Evolutionary conservation across 2,888 invertebrate species (phyloP).

Genomic region (Andrena haemorrhoa): DNA sequence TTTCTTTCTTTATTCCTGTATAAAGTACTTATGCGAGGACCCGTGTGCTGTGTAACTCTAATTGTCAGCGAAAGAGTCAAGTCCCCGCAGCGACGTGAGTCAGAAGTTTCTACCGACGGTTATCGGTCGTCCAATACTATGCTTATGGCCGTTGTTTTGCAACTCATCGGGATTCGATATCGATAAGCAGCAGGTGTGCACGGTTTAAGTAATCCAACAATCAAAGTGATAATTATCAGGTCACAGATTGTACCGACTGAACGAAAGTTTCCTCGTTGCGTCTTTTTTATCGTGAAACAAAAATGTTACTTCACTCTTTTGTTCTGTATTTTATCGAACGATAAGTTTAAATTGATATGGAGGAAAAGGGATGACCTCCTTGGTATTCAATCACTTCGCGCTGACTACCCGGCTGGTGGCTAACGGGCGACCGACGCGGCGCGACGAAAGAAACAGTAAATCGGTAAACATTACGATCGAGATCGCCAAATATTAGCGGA

Average conservation of each 20-base stretch:
- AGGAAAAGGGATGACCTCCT: neutral
- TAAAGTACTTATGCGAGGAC: too few relatives aligned
- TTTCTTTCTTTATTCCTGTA: too few relatives aligned
- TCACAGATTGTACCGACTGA: neutral
- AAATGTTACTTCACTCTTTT: neutral
- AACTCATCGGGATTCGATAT: neutral
- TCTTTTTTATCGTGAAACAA: neutral
- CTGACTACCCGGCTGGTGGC: neutral
- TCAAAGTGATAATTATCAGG: neutral
- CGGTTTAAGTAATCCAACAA: neutral
- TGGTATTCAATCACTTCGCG: neutral
- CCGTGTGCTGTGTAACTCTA: too few relatives aligned
- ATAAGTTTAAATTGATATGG: neutral
- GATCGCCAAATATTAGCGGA: too few relatives aligned
- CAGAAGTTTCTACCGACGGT: neutral
- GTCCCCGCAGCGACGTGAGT: too few relatives aligned
- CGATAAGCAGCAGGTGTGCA: conserved; percentile 54
- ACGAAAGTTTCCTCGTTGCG: neutral
- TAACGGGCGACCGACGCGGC: neutral
- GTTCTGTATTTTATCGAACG: neutral
- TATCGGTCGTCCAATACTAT: neutral
- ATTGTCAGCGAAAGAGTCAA: too few relatives aligned
- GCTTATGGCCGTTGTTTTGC: neutral
- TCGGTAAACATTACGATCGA: too few relatives aligned
- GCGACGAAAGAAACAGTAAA: neutral